phyloP scores from a whole-genome alignment of 2,797 vertebrate species.

The Typhlichthys subterraneus region DNA sequence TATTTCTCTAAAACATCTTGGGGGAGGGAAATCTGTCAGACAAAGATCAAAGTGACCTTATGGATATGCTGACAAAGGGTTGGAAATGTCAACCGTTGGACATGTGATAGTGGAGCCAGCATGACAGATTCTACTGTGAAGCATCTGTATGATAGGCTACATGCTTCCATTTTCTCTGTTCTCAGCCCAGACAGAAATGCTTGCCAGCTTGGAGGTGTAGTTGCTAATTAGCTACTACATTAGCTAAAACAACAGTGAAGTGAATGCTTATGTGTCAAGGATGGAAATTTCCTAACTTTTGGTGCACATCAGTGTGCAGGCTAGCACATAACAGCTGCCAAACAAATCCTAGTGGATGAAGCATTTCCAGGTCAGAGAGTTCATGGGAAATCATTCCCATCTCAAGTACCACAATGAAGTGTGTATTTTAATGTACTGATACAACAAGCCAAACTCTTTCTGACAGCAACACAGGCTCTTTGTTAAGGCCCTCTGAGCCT shows the following conservation, averaged over 20 bases:
- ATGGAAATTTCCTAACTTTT: background rate
- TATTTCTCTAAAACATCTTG: too few species aligned
- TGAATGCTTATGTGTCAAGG: background rate
- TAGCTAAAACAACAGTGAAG: too few species aligned
- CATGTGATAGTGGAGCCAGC: slow-evolving; percentile 58
- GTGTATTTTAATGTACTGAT: slow-evolving; percentile 56
- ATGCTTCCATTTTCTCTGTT: slow-evolving; percentile 34
- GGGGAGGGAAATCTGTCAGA: slow-evolving; percentile 36
- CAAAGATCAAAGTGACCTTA: slow-evolving; percentile 50
- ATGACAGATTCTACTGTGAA: slow-evolving; percentile 52
- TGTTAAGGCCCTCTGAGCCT: slow-evolving; percentile 68
- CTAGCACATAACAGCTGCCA: background rate
- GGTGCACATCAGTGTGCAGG: background rate
- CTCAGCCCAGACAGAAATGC: slow-evolving; percentile 40
- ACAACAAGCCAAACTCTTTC: slow-evolving; percentile 66
- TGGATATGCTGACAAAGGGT: slow-evolving; percentile 63
- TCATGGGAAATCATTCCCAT: background rate
- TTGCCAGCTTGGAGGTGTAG: slow-evolving; percentile 27
- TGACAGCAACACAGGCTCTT: slow-evolving; percentile 78
- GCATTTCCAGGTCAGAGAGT: background rate
- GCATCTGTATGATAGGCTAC: slow-evolving; percentile 36
- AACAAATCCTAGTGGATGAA: background rate
- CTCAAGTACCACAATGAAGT: slow-evolving; percentile 18
- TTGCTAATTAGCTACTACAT: slow-evolving; percentile 10
- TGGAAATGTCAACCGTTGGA: slow-evolving; percentile 57